Percentiles rank a stretch among this genome's conserved stretches.
phyloP scores from a whole-genome alignment of 1,140 invertebrate genomes.

The Philaenus spumarius region DNA sequence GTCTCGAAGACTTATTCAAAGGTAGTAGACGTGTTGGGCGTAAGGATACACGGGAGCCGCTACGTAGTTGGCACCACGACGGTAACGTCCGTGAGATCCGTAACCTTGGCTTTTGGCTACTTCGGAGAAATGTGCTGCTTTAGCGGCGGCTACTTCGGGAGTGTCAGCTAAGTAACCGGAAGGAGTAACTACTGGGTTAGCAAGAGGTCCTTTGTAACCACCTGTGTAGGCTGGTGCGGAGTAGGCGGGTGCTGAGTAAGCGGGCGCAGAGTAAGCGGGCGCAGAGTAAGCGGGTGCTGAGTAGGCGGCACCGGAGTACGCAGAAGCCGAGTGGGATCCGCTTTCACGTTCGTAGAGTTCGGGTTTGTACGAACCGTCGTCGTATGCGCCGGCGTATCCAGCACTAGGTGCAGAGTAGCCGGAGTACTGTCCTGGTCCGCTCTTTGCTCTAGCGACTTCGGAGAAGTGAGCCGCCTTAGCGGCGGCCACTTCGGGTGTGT shows the following conservation, averaged over 20 bases:
- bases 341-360: too few relatives aligned
- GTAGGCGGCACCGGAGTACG: constrained; percentile 14
- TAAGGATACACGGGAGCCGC: too few relatives aligned
- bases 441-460: constrained; percentile 29
- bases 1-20: too few relatives aligned
- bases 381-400: constrained; percentile 9
- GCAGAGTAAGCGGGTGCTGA: constrained; percentile 25
- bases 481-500: constrained; percentile 52
- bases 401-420: constrained; percentile 29
- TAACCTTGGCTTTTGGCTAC: constrained; percentile 21
- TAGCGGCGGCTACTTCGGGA: constrained; percentile 27
- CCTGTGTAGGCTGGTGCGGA: constrained; percentile 45
- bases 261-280: constrained; percentile 30
- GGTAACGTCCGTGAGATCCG: not conserved
- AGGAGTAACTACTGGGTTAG: constrained; percentile 11
- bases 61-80: too few relatives aligned
- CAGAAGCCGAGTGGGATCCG: constrained; percentile 10
- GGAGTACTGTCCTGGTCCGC: constrained; percentile 26
- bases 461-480: constrained; percentile 51
- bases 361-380: too few relatives aligned
- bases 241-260: constrained; percentile 33
- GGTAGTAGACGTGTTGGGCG: too few relatives aligned
- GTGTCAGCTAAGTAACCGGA: constrained; percentile 8
- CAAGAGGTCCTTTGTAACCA: constrained; percentile 40
- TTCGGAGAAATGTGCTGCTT: constrained; percentile 15